Base-by-base conservation (phyloP, 2,797 vertebrate species). In the Cirrhinus molitorella region DNA sequence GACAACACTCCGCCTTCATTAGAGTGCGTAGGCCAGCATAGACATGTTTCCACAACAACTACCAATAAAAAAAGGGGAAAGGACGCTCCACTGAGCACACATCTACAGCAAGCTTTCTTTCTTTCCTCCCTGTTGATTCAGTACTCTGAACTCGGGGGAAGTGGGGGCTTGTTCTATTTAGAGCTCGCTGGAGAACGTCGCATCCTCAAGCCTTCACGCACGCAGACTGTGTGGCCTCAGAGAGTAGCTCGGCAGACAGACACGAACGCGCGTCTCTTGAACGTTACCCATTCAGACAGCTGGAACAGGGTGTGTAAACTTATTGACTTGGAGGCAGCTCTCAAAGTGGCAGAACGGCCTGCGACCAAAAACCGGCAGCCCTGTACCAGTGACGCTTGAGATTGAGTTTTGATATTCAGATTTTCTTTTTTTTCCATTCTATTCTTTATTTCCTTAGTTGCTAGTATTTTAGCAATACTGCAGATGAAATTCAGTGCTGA, bases 281-380 rank as follows among this genome's bases (percentile, higher is more conserved):
- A 88, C 61, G 49, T 93, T 89, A 94, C 92, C 87, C 86, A 70
- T 83, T 78, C 73, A 9, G 90, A 94, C 93, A 94, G 91, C 90
- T 92, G 87, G 80, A 90, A 87, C 79, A 74, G 83, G 70, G 80
- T 86, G 87, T 87, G 88, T 80, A 73, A 91, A 89, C 87, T 37
- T 87, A 79, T 83, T 89, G 90, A 87, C 88, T 86, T 83, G 71
- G 84, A 87, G 89, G 87, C 89, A 76, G 84, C 88, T 88, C 89
- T 89, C 66, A 86, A 85, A 91, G 88, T 85, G 90, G 59, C 81
- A 83, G 81, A 84, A 70, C 82, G 81, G 72, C 43, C 87, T 63
- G 84, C 51, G 37, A 59, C 81, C 51, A 84, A 84, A 40, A 82
- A 55, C 47, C 25, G 59, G 21, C 82, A 12, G n/a, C 6, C 4